Base-by-base conservation (phyloP, 2,113 vertebrate species). In the Eulemur rufifrons region DNA sequence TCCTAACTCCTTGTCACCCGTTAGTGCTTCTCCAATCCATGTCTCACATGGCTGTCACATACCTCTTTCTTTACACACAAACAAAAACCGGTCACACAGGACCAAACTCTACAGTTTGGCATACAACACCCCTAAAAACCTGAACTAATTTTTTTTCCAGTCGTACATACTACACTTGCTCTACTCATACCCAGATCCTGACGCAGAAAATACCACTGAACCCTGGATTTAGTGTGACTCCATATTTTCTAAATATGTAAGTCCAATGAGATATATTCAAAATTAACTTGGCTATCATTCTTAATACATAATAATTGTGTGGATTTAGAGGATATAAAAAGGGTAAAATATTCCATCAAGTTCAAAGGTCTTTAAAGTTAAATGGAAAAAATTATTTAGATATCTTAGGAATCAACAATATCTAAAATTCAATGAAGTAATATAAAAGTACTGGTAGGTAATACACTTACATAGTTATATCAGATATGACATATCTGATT, bases 391-490 rank as follows among this genome's bases (percentile, higher is more conserved):
- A 29, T 12, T 6, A 59, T 50, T 73, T 73, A 61, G 27, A 54
- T 50, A 69, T 54, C 15, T 78, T 56, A 69, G 37, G 10, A 82
- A 37, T 64, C 1, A 81, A 81, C 90, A 32, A 80, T 4, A 18
- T 20, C 42, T 84, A 73, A 92, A 91, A 81, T 86, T 8, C 37
- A 89, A 81, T 54, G 34, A 93, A 69, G 13, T 83, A n/a, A 15
- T 52, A 5, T 39, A 32, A 83, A 83, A 71, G 10, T 29, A 3
- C 34, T 29, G 4, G 3, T 76, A 37, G 21, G 12, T 56, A 76
- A 21, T 12, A 56, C 13, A 87, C 25, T 61, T 73, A 68, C 9
- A 63, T 69, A 93, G 82, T 59, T 82, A 32, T 17, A 74, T 89
- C 8, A 39, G 14, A 23, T 56, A 93, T 4, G 47, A 54, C 5